phyloP scores from a whole-genome alignment of 2,888 invertebrate genomes.

The Pammene aurita region DNA sequence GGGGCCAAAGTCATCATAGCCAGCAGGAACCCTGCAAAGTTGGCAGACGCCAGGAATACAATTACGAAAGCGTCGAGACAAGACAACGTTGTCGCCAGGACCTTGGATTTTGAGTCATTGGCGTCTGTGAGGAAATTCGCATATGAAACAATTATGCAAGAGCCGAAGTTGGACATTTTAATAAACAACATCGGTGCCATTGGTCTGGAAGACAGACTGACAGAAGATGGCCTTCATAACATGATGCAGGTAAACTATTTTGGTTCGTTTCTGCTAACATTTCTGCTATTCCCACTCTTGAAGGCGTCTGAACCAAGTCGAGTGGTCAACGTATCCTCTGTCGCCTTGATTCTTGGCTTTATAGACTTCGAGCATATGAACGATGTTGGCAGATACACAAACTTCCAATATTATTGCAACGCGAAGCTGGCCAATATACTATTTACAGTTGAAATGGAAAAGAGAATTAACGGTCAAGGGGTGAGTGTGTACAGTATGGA shows the following conservation, averaged over 20 bases:
- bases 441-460: slow-evolving; percentile 80
- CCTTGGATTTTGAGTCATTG: slow-evolving; percentile 79
- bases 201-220: slow-evolving; percentile 69
- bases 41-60: slow-evolving; percentile 52
- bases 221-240: slow-evolving; percentile 84
- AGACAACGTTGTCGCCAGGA: slow-evolving; percentile 57
- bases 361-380: slow-evolving; percentile 89
- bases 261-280: slow-evolving; percentile 66
- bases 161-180: slow-evolving; percentile 74
- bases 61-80: slow-evolving; percentile 57
- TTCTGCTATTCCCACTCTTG: slow-evolving; percentile 62
- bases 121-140: slow-evolving; percentile 83
- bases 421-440: slow-evolving; percentile 65
- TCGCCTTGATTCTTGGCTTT: slow-evolving; percentile 86
- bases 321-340: slow-evolving; percentile 67
- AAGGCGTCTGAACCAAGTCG: slow-evolving; percentile 65
- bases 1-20: slow-evolving; percentile 84
- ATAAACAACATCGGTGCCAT: slow-evolving; percentile 80
- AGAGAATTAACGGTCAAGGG: slow-evolving; percentile 67
- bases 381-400: slow-evolving; percentile 85
- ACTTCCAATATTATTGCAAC: slow-evolving; percentile 82
- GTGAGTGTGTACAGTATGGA: slow-evolving; percentile 91
- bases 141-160: slow-evolving; percentile 73
- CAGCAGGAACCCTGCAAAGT: slow-evolving; percentile 69
- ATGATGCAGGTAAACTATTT: slow-evolving; percentile 84